Evolutionary conservation across 2,888 invertebrate species (phyloP), one percentile per base, ranked within the genome.

Genomic region (Aspidiotus rigidus): DNA sequence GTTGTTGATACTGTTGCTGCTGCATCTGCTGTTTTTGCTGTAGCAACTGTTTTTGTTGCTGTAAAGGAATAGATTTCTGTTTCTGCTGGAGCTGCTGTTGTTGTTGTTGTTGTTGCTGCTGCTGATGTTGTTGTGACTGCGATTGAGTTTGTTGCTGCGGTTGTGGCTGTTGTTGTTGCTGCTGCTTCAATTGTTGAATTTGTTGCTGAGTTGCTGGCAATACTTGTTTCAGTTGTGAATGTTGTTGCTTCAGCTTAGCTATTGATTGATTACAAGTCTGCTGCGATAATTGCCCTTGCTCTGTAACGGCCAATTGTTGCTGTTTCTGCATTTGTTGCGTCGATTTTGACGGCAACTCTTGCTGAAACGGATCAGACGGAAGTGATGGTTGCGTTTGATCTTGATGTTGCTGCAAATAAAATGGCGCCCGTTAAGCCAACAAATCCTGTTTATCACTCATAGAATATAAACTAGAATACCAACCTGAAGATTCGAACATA

Each of bases 81-180:
- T 71, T 73, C 42, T 73, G 74, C 42, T 73, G 69, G 42, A 61
- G 69, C 41, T 60, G 61, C 11, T 53, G 61, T 15, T 28, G 40
- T n/a, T 69, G 61, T 15, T 49, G 60, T 15, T 76, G 76, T 61
- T 76, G 76, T 70, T 76, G 75, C 61, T 76, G 64, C 16, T 82
- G 76, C 69, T 76, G 77, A 72, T 76, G 76, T 63, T 76, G 76
- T 69, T 76, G 75, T 60, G 76, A 61, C 40, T 82, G 76, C 69
- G 76, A 77, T 72, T 76, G 76, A 62, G 76, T 76, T 69, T 76
- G 76, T 62, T 76, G 66, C 39, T 82, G 76, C 69, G 76, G 77
- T 72, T 76, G 76, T 60, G 75, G 76, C 69, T 76, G 76, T 62
- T 76, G 76, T 63, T 76, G 76, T 42, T 75, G 76, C 39, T 76